Base-by-base conservation (phyloP, 1,140 invertebrate genomes). In the Adoxophyes honmai region DNA sequence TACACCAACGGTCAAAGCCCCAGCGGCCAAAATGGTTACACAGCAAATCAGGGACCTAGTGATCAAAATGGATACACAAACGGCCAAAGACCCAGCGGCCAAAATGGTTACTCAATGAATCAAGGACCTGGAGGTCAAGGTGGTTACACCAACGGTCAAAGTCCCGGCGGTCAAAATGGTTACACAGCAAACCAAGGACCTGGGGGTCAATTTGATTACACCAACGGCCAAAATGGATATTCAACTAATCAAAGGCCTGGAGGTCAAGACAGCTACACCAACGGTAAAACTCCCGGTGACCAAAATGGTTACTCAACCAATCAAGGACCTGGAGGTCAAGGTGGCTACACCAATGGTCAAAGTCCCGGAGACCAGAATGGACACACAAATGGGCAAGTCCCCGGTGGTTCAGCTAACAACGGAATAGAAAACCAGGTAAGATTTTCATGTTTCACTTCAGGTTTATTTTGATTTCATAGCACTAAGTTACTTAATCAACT, bases 221-320 rank as follows among this genome's bases (percentile, higher is more conserved):
- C 54, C 34, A 34, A 36, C 52, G 62, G 39, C 53, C 54, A 54
- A 56, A 62, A 73, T 34, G 39, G 48, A 52, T 37, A 65, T 5
- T 57, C 38, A 28, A 28, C 21, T 28, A 28, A 28, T 28, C 21
- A 28, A 28, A 6, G 21, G 6, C 21, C 21, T 28, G 21, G 21
- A 6, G 21, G 21, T 3, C 21, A 28, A 6, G 6, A 28, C 6
- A 6, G 21, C 6, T 34, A 39, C 0, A 13, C 39, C 18, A 51
- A 48, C 48, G 36, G 38, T 13, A 52, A 58, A 0, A 33, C 28
- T 9, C n/a, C 55, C 2, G 55, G 21, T 33, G 57, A 44, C 18
- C 63, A 60, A 57, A 57, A 59, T 48, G 38, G 34, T 9, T 34
- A 48, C 4, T 13, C 28, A 13, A 4, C 11, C 9, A 15, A 13